Percentiles rank a stretch among this genome's conserved stretches.
Evolutionary conservation across 2,797 vertebrate genomes (phyloP).

Genomic region (Merluccius polli): DNA sequence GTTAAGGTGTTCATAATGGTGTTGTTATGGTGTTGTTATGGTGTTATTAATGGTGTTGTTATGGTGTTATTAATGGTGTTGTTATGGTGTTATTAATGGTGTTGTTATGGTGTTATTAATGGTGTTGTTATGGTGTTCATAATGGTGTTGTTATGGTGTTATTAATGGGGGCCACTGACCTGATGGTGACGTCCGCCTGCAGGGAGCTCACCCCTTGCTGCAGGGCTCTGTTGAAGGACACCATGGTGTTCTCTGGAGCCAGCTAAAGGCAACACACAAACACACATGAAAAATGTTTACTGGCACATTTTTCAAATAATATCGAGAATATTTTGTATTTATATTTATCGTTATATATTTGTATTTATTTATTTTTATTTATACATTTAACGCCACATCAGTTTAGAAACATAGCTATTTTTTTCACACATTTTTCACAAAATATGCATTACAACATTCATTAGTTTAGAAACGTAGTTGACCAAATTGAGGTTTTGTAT

Average conservation of each 20-base stretch:
- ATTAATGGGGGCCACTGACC: constrained; percentile 63
- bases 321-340: too few species aligned
- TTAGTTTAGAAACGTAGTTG: background rate
- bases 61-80: background rate
- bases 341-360: background rate
- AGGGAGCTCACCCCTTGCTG: constrained; percentile 83
- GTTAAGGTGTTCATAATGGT: background rate
- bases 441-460: background rate
- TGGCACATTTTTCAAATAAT: background rate
- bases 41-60: background rate
- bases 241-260: constrained; percentile 92
- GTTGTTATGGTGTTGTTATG: constrained; percentile 1
- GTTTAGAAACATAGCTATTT: background rate
- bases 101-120: background rate
- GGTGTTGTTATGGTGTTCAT: background rate
- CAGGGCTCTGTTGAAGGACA: constrained; percentile 91
- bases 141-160: constrained; percentile 1
- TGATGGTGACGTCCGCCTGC: constrained; percentile 87
- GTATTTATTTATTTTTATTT: background rate
- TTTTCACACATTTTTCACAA: background rate
- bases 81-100: background rate
- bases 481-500: background rate
- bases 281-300: background rate
- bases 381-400: background rate
- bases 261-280: constrained; percentile 62